These are phyloP conservation scores for Trichoplusia ni DNA, from an alignment of 1,140 invertebrate species.

Conservation along the genomic window DNA sequence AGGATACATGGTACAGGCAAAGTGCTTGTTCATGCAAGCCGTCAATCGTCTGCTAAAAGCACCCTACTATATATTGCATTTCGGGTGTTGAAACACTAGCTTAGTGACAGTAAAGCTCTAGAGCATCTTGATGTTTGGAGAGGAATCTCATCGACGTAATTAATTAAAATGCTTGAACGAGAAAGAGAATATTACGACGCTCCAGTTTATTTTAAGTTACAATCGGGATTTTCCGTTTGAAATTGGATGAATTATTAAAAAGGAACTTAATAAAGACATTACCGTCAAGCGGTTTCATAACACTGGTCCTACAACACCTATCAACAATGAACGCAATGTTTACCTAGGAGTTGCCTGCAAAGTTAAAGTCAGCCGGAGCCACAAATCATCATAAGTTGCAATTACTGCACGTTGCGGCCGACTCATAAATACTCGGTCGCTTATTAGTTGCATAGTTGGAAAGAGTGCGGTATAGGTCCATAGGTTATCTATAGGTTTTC, in stretches of 20 bases:
- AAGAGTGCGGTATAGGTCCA: conserved; percentile 49
- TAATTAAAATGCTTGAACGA: background rate
- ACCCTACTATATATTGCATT: conserved; percentile 12
- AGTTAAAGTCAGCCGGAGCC: conserved; percentile 50
- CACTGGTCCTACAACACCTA: conserved; percentile 1
- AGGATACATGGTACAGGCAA: background rate
- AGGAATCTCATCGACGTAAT: background rate
- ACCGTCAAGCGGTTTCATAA: background rate
- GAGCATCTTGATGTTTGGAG: background rate
- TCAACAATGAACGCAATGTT: conserved; percentile 14
- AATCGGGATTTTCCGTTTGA: too few species aligned
- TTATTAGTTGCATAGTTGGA: conserved; percentile 75
- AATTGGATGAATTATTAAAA: too few species aligned
- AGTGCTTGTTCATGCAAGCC: conserved; percentile 13
- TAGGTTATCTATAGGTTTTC: conserved; percentile 20
- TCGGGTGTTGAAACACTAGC: background rate
- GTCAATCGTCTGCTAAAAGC: conserved; percentile 10
- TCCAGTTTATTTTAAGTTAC: too few species aligned
- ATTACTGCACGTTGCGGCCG: conserved; percentile 56
- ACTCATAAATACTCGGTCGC: conserved; percentile 59
- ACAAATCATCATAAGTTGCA: conserved; percentile 75
- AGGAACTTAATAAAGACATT: too few species aligned
- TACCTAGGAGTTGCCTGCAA: conserved; percentile 23
- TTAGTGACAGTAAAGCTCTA: background rate
- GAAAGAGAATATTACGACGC: background rate